Conservation (phyloP, 2,797 vertebrate species). For the Sebastes hubbsi region DNA sequence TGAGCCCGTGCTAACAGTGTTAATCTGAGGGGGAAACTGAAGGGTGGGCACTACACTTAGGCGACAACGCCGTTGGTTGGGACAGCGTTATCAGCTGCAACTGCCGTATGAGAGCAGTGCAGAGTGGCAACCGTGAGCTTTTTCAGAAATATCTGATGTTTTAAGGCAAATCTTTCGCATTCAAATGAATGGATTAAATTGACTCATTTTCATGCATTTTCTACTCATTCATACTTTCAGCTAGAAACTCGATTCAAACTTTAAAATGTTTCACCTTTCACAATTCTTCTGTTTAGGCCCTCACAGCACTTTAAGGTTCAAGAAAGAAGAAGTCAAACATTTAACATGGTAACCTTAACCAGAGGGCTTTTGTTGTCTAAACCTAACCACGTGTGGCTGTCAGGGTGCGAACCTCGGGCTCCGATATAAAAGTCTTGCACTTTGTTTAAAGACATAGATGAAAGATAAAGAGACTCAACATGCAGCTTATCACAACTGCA, state of each 20-base stretch:
- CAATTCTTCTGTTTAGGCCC: background rate
- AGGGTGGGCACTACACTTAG: rapidly evolving
- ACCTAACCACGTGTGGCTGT: background rate
- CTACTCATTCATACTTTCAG: background rate
- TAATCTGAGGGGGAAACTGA: no score
- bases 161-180: background rate
- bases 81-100: background rate
- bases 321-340: background rate
- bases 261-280: background rate
- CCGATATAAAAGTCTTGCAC: background rate
- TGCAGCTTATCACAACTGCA: background rate
- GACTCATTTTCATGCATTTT: background rate
- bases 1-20: no score
- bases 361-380: background rate
- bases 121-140: background rate
- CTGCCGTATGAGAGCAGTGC: background rate
- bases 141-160: background rate
- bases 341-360: background rate
- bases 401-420: background rate
- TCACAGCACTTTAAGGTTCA: background rate
- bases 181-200: background rate
- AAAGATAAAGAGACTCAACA: background rate
- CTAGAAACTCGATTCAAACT: background rate
- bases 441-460: background rate
- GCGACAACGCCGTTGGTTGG: no score